Conservation (phyloP, 2,888 invertebrate genomes). For the Stenodera caucasica region DNA sequence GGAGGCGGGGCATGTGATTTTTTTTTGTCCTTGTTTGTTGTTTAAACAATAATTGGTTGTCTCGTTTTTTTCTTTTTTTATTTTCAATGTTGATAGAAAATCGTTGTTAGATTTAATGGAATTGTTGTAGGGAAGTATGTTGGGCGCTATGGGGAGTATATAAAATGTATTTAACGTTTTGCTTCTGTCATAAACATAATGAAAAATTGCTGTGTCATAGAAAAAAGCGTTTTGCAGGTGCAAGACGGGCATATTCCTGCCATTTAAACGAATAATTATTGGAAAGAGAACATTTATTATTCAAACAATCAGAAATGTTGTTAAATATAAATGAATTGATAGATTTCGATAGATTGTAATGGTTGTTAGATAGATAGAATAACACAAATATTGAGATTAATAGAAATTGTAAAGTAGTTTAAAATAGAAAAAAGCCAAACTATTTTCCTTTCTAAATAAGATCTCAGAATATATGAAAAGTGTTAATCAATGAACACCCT, state of each 20-base stretch:
- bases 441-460: not conserved
- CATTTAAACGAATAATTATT: no score
- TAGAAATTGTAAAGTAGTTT: not conserved
- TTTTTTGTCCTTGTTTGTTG: conserved; percentile 8
- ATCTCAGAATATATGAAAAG: not conserved
- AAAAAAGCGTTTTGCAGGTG: conserved; percentile 19
- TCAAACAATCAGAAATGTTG: conserved; percentile 5
- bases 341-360: no score
- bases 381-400: not conserved
- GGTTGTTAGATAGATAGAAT: not conserved
- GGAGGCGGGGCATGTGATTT: not conserved
- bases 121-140: conserved; percentile 37
- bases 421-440: no score
- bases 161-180: conserved; percentile 31
- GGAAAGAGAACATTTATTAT: not conserved
- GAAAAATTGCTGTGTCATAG: conserved; percentile 26
- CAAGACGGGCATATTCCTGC: not conserved
- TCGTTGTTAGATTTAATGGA: conserved; percentile 35
- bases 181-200: conserved; percentile 21
- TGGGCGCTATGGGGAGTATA: conserved; percentile 35
- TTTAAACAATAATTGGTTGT: conserved; percentile 10
- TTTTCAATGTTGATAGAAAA: conserved; percentile 21
- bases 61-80: conserved; percentile 10
- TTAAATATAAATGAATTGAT: not conserved
- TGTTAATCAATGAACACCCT: not conserved